A percentile compares a stretch with the other conserved stretches of the same genome.
Conservation (phyloP, 2,888 invertebrate species). For the Eurytoma adleriae region DNA sequence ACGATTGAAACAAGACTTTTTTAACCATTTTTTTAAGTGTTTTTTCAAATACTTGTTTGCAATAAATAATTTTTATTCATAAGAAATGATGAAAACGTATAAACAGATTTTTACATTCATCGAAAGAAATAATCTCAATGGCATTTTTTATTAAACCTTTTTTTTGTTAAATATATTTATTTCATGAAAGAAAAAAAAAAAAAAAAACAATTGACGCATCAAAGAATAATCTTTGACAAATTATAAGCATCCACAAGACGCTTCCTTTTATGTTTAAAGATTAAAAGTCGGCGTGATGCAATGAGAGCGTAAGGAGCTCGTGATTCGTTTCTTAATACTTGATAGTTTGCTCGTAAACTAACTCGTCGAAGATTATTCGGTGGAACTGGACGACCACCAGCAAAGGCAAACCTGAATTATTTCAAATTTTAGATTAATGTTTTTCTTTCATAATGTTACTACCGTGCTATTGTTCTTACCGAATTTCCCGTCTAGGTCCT, state of each 20-base stretch:
- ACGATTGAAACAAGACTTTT: constrained; percentile 55
- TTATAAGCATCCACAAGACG: constrained; percentile 64
- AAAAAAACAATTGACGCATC: constrained; percentile 38
- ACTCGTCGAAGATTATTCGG: constrained; percentile 70
- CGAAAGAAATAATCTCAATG: constrained; percentile 20
- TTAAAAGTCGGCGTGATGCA: constrained; percentile 71
- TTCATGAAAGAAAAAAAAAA: constrained; percentile 6
- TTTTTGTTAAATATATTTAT: constrained; percentile 50
- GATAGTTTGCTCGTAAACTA: constrained; percentile 73
- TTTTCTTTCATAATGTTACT: constrained; percentile 17
- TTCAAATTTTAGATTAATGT: constrained; percentile 2
- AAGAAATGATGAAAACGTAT: constrained; percentile 47
- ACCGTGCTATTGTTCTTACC: constrained; percentile 61
- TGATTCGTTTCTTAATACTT: constrained; percentile 71
- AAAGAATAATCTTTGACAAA: constrained; percentile 61
- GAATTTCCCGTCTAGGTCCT: constrained; percentile 72
- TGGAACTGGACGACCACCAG: constrained; percentile 73
- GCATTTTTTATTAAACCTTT: constrained; percentile 2
- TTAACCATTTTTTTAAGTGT: constrained; percentile 47
- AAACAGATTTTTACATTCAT: constrained; percentile 48
- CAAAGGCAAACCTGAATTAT: constrained; percentile 70
- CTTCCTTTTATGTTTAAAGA: constrained; percentile 70
- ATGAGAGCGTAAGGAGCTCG: constrained; percentile 71
- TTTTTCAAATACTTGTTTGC: constrained; percentile 51
- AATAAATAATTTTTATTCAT: constrained; percentile 51